Conservation (phyloP, 2,888 invertebrate species). For the Taphrorychus bicolor region DNA sequence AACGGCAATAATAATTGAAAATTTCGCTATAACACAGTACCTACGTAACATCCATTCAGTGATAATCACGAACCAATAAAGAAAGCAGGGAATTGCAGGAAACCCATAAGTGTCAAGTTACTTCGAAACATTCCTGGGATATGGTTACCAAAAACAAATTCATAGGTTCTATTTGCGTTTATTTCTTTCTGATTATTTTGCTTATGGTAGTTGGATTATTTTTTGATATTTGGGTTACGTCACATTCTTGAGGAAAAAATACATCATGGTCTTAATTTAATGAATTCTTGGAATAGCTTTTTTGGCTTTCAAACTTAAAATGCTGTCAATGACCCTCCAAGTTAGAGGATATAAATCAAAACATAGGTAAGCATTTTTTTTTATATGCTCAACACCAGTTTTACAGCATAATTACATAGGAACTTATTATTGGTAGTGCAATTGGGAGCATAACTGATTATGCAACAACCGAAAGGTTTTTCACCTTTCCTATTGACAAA, state of each 20-base stretch:
- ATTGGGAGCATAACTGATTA: too few species aligned
- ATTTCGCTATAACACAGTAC: too few species aligned
- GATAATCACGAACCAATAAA: neutral
- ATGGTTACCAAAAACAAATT: neutral
- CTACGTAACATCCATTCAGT: neutral
- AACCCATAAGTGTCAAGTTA: neutral
- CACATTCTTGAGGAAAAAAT: too few species aligned
- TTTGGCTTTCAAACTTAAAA: neutral
- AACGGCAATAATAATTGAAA: too few species aligned
- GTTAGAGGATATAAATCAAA: neutral
- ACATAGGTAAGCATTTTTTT: neutral
- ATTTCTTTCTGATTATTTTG: neutral
- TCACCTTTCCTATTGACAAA: slow-evolving; percentile 30
- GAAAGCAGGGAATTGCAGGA: neutral
- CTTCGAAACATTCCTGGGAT: neutral
- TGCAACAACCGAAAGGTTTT: slow-evolving; percentile 13
- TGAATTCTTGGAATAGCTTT: neutral
- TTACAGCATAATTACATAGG: neutral
- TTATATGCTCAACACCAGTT: neutral
- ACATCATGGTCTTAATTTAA: too few species aligned
- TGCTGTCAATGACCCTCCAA: neutral
- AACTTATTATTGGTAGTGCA: neutral
- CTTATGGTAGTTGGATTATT: neutral
- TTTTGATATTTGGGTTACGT: too few species aligned
- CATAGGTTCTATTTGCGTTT: neutral